Evolutionary conservation across 2,797 vertebrate genomes (phyloP), one percentile per base, ranked within the genome.

Genomic region (Kryptopterus vitreolus): DNA sequence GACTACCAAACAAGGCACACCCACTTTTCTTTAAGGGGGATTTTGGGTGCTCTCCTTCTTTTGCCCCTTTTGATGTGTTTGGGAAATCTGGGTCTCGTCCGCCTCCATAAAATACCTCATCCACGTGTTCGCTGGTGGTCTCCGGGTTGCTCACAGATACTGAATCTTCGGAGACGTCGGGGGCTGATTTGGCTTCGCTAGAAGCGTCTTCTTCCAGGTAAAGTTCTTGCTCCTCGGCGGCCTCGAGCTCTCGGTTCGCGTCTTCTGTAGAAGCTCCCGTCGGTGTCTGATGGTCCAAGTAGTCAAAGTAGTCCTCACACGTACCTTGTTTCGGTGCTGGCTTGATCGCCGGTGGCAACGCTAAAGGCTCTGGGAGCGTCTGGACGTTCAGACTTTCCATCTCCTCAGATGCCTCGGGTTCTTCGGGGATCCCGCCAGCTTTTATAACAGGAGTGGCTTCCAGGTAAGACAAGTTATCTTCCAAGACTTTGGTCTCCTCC

Each of bases 231-330:
- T 77, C 61, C 24, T 12, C 24, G 48, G 13, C 24, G 18, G 15
- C 4, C 48, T 77, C 87, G 1, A 24, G 33, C 77, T 90, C 81
- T 11, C 81, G 59, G 8, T 53, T 79, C 52, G 83, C 83, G 62
- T 86, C 89, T 77, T 89, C 88, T 63, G 70, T 9, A 53, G 90
- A 80, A 83, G 89, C 86, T 84, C 69, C 88, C 80, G 91, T 83
- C 46, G 93, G 91, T 57, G 94, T 91, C 76, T 93, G 92, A 83
- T 92, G 94, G 82, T 98, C 95, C 87, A 96, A 88, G 85, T 96
- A 94, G 89, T 97, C 96, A 91, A 98, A 96, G 91, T 98, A 97
- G 90, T 99, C 97, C 75, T 95, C 93, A 3, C 83, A 81, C 2
- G 81, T 50, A 18, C 82, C 76, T 83, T 59, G 83, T 87, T 86